Evolutionary conservation across 2,888 invertebrate genomes (phyloP), one percentile per base, ranked within the genome.

Genomic region (Drosophila nigritarsus): DNA sequence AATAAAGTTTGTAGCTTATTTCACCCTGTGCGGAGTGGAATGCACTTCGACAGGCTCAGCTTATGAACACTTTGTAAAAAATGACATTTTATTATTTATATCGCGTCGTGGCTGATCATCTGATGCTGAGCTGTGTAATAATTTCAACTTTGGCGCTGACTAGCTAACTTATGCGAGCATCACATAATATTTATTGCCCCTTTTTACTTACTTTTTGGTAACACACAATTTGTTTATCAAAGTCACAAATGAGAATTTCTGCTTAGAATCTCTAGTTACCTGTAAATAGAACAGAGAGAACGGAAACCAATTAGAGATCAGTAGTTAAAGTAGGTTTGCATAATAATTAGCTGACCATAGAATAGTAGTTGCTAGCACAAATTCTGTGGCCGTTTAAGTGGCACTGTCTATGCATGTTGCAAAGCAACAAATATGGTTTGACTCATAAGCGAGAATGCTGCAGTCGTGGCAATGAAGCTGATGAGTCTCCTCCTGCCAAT

Each of bases 181-280:
- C 8, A 48, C 8, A 48, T 15, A 15, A 6, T 18, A 27, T 49
- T 49, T 15, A 8, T 45, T 24, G 27, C 6, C 18, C 9, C 6
- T 49, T 11, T 18, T 1, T 11, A 49, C 49, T 49, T 50, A 50
- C 50, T 13, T 3, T 6, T 50, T 50, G 29, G 2, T 73, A 60
- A 64, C 82, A 81, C 73, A 76, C 66, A 71, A 82, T 76, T 67
- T 62, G 71, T 67, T 66, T 45, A 82, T 67, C 75, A 78, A 67
- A 74, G 56, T 42, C 40, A 65, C 29, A 50, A 56, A 61, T 54
- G 61, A 27, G 9, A 49, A 27, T 9, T 18, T 65, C 64, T 50
- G 58, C 36, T 42, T 78, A 60, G 63, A 62, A 56, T 75, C 55
- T 73, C 59, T 78, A 79, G 73, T 80, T 80, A 80, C 79, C 82